Evolutionary conservation across 2,888 invertebrate species (phyloP), one percentile per base, ranked within the genome.

Genomic region (Tinea semifulvella): DNA sequence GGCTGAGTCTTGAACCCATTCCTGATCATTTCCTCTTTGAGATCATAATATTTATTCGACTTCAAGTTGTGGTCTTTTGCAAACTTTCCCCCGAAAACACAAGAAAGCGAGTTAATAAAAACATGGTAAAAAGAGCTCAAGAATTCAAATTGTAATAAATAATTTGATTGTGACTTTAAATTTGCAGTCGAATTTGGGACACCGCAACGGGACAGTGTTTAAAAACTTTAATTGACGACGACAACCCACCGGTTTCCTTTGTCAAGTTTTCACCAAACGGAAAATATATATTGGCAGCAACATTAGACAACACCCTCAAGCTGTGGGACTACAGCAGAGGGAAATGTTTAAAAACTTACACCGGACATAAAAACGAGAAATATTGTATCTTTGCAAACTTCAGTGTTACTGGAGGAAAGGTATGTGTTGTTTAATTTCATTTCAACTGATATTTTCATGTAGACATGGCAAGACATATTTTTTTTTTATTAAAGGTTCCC

Each of bases 301-400:
- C 99, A 0, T 76, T 99, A 46, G 99, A 99, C 75, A 98, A 98
- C 72, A 98, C 98, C 1, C 84, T 99, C 13, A 99, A 99, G 72
- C 79, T 99, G 46, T 99, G 99, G 99, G 99, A 99, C 76, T 99
- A 98, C 75, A 95, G 95, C 50, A 96, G 99, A 83, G 98, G 97
- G 52, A 94, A 98, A 82, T 98, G 98, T 71, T 82, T 99, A 46
- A 99, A 99, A 80, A 97, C 97, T 0, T 99, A 99, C 65, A 92
- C 92, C 0, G 98, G 98, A 3, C 99, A 99, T 70, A 94, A 94
- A 72, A 99, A 99, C 72, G 98, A 98, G 73, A 99, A 99, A 68
- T 99, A 97, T 74, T 99, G 99, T 69, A 96, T 99, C 69, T 99
- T 99, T 70, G 98, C 99, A 40, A 99, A 99, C 75, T 99, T 99